Base-by-base conservation (phyloP, 2,113 vertebrate species). In the Helogale parvula region DNA sequence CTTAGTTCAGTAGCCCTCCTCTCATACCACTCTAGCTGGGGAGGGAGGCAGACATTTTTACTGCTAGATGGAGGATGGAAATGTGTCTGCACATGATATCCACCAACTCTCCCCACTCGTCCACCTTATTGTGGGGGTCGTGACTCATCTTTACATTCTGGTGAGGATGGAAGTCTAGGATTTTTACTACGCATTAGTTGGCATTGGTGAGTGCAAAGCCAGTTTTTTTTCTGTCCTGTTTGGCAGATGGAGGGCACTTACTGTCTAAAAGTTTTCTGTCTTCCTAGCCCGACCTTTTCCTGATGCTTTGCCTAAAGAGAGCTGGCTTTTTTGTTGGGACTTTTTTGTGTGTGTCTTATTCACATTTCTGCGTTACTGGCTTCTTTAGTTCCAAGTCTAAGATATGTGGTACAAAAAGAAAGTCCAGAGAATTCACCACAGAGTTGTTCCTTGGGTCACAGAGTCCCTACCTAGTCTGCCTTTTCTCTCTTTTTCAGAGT, bases 351-450 rank as follows among this genome's bases (percentile, higher is more conserved):
- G 72, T 33, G 9, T 57, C 38, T 45, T 72, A 2, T 76, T 93
- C 31, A 21, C 25, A 76, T 93, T 86, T 82, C 52, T 72, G 33
- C 66, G 33, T 87, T 63, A 21, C 63, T 57, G 84, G 17, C 41
- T 92, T 88, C 65, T 92, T 95, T 29, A 77, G 2, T 92, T 97
- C n/a, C n/a, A 81, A 83, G 21, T 88, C 31, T 81, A n/a, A 12
- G 4, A n/a, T 79, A 19, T 74, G 41, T 29, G 35, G 93, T 4
- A 7, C 71, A 52, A 60, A 96, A 84, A 74, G 74, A 68, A 94
- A 83, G 69, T 25, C 21, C 7, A 84, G 38, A n/a, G 74, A 86
- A 29, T 60, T 45, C 17, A 80, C 35, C 33, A 92, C 27, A 92
- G 27, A 52, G 17, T 54, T 72, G 77, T 47, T 79, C 54, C 5